phyloP scores from a whole-genome alignment of 2,113 vertebrate species.

The Gracilinanus agilis region DNA sequence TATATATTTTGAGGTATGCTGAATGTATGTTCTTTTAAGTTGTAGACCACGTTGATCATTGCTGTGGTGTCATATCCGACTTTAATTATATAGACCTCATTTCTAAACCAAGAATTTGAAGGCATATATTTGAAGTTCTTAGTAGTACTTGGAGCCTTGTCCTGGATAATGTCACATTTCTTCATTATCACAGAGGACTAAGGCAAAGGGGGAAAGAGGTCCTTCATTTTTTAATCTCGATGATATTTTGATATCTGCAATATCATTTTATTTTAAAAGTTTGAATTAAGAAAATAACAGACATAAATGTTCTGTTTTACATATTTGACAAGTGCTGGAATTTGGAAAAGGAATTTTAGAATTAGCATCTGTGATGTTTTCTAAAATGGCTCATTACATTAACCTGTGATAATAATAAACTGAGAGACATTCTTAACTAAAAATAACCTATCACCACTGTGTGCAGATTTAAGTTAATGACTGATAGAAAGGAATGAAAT shows the following conservation, averaged over 20 bases:
- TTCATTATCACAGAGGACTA: slow-evolving; percentile 11
- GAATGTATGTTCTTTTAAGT: slow-evolving; percentile 1
- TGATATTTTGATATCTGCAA: slow-evolving; percentile 19
- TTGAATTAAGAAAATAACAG: slow-evolving; percentile 37
- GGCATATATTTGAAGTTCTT: slow-evolving; percentile 47
- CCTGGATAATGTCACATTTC: slow-evolving; percentile 39
- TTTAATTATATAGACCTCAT: slow-evolving; percentile 25
- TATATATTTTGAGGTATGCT: slow-evolving; percentile 18
- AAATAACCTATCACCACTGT: slow-evolving; percentile 52
- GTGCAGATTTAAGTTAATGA: slow-evolving; percentile 54
- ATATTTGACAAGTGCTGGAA: slow-evolving; percentile 55
- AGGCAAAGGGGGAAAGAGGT: slow-evolving; percentile 37
- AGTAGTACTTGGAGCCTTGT: slow-evolving; percentile 17
- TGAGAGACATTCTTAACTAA: slow-evolving; percentile 71
- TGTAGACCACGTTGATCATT: slow-evolving; percentile 21
- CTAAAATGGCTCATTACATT: slow-evolving; percentile 34
- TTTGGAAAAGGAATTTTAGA: slow-evolving; percentile 8
- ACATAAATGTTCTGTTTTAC: slow-evolving; percentile 20
- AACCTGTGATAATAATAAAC: slow-evolving; percentile 52
- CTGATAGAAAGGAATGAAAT: slow-evolving; percentile 57
- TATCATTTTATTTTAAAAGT: slow-evolving; percentile 34
- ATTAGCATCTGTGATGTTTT: slow-evolving; percentile 33
- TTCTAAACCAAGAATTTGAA: slow-evolving; percentile 47
- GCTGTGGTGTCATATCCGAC: not conserved
- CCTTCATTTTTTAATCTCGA: slow-evolving; percentile 35